Evolutionary conservation across 2,888 invertebrate species (phyloP), one percentile per base, ranked within the genome.

Genomic region (Dynastes grantii): DNA sequence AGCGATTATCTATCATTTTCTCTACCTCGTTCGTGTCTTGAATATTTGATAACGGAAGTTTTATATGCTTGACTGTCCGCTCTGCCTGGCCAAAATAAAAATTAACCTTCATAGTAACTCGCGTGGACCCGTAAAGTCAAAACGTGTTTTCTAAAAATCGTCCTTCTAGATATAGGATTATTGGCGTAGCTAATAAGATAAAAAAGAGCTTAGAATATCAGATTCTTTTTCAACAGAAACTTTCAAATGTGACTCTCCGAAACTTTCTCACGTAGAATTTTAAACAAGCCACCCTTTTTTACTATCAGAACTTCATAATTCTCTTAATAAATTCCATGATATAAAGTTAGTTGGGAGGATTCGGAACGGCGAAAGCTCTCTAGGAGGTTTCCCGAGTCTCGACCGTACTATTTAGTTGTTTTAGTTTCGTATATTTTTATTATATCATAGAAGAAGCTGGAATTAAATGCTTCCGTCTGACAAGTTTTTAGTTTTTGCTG

Each of bases 141-240:
- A 40, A 76, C 76, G 76, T 49, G 55, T 77, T 40, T 67, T 37
- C 53, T 32, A 37, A 63, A 64, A 51, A 53, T 70, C 77, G 58
- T 16, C n/a, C 45, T 32, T 65, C 40, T 3, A 63, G 71, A 73
- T 78, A 45, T 65, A 75, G 76, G 80, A 81, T 79, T 79, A 81
- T 71, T 79, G 79, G 58, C 79, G 76, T 32, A 65, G 68, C 77
- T 81, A 81, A 80, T 80, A 79, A 79, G 79, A 76, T 79, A 81
- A 75, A 78, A 81, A 80, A 45, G 2, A 78, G 79, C 79, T 80
- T 80, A 79, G 79, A 63, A 63, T 78, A 55, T 78, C 70, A 61
- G 67, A 65, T 78, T 68, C 68, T 49, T 61, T 55, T 75, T 49
- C 27, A 27, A 27, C 61, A 27, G 6, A 77, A 79, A 78, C 75